phyloP scores from a whole-genome alignment of 2,797 vertebrate genomes.

The Ceryle rudis region DNA sequence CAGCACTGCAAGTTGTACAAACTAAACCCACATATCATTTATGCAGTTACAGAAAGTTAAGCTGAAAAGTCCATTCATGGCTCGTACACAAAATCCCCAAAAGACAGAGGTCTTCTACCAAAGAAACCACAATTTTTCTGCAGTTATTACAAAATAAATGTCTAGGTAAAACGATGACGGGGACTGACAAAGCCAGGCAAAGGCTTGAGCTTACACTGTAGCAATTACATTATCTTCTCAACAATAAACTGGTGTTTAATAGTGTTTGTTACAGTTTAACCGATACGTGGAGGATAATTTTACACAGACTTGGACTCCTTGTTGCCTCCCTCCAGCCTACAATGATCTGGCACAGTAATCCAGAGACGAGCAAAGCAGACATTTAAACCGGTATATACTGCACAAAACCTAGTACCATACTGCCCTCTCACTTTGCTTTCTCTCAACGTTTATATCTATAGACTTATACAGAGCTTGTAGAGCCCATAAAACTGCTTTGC shows the following conservation, averaged over 20 bases:
- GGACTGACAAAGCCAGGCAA: neutral
- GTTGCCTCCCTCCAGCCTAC: neutral
- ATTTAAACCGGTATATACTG: neutral
- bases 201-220: neutral
- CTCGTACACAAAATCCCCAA: neutral
- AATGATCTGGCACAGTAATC: neutral
- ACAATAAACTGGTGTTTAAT: neutral
- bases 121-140: neutral
- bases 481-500: neutral
- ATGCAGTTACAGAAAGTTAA: neutral
- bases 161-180: neutral
- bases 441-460: neutral
- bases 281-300: neutral
- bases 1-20: slow-evolving; percentile 21
- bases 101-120: neutral
- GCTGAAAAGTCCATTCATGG: neutral
- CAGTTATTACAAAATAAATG: neutral
- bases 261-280: neutral
- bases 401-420: neutral
- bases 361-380: neutral
- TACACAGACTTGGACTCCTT: neutral
- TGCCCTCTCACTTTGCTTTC: neutral
- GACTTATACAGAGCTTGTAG: neutral
- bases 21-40: neutral
- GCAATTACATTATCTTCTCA: neutral